Evolutionary conservation across 2,888 invertebrate genomes (phyloP).

Genomic region (Rhyacophila evoluta): DNA sequence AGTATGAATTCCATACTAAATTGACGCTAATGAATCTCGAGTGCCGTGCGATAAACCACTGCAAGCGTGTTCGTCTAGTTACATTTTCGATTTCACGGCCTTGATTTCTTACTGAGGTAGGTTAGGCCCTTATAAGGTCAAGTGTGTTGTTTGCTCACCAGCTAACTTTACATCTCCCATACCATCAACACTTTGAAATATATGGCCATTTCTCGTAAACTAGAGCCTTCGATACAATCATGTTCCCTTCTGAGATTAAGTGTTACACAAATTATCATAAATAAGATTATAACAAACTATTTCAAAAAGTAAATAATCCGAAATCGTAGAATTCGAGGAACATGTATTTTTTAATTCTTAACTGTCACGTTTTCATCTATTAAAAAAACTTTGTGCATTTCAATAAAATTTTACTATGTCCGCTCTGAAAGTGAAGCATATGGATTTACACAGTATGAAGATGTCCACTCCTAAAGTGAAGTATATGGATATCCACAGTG

Average conservation of each 20-base stretch:
- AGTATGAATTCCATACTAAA: neutral
- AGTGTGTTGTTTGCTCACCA: neutral
- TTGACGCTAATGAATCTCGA: neutral
- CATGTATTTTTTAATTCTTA: no score
- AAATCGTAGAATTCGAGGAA: no score
- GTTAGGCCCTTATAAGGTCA: constrained; percentile 21
- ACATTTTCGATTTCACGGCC: constrained; percentile 24
- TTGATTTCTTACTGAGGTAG: constrained; percentile 15
- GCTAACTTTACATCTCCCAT: no score
- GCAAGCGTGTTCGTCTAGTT: neutral
- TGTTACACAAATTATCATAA: neutral
- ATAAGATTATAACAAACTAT: no score
- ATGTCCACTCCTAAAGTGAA: no score
- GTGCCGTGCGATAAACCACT: neutral
- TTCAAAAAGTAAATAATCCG: no score
- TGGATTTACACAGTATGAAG: no score
- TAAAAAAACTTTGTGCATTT: no score
- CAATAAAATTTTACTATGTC: no score
- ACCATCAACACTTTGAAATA: neutral
- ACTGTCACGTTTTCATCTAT: no score
- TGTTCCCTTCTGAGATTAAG: neutral
- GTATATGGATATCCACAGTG: no score
- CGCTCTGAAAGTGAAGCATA: no score
- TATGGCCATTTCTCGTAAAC: constrained; percentile 6
- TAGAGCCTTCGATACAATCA: neutral